These are phyloP conservation scores for Aleiodes leptofemur DNA, from an alignment of 2,888 invertebrate genomes.

Conservation along the genomic window DNA sequence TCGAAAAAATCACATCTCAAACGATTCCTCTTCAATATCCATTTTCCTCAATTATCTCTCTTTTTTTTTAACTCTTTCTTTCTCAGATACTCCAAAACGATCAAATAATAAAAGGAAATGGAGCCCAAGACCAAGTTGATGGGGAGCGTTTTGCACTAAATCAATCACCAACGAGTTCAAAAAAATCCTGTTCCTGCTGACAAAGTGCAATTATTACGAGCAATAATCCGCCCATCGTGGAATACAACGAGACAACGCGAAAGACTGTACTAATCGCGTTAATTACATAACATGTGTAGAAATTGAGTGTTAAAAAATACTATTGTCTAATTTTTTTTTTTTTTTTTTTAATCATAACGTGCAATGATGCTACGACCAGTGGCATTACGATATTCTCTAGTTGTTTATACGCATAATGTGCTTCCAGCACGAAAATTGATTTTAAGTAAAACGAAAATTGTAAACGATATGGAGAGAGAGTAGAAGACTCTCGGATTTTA, in stretches of 20 bases:
- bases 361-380: conserved; percentile 24
- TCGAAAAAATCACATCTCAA: too few species aligned
- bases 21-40: too few species aligned
- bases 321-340: not conserved
- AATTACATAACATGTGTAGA: conserved; percentile 13
- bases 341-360: not conserved
- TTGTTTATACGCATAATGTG: conserved; percentile 9
- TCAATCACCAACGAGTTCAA: conserved; percentile 75
- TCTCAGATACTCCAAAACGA: conserved; percentile 86
- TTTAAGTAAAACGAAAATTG: not conserved
- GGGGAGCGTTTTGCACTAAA: conserved; percentile 83
- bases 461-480: conserved; percentile 21
- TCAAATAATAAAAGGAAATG: conserved; percentile 83
- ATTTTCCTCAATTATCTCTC: not conserved
- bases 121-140: conserved; percentile 78
- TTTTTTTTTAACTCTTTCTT: not conserved
- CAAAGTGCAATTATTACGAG: conserved; percentile 61
- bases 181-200: conserved; percentile 81
- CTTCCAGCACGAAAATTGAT: conserved; percentile 10
- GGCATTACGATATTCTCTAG: conserved; percentile 24
- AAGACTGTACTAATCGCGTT: conserved; percentile 38
- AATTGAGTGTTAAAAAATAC: conserved; percentile 1
- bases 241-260: conserved; percentile 16
- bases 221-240: conserved; percentile 24
- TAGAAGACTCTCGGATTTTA: conserved; percentile 22